Percentiles rank a stretch among this genome's conserved stretches.
Evolutionary conservation across 2,888 invertebrate species (phyloP).

Genomic region (Tachina grossa): DNA sequence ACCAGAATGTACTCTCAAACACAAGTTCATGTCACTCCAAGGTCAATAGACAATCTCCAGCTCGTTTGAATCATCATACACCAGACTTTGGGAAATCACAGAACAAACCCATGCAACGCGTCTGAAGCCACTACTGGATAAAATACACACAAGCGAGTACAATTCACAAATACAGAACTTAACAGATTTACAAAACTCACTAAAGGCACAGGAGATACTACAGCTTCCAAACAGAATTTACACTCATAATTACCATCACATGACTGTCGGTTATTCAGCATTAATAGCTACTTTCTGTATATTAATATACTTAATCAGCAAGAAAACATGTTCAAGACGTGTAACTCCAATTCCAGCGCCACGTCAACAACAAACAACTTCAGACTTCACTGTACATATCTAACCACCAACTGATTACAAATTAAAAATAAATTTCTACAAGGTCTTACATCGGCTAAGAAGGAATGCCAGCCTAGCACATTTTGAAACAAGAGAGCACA

Average conservation of each 20-base stretch:
- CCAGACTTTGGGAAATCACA: background rate
- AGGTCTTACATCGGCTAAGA: too few relatives aligned
- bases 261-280: background rate
- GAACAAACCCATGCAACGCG: background rate
- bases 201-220: too few relatives aligned
- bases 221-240: background rate
- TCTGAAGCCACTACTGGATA: constrained; percentile 6
- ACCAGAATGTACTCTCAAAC: constrained; percentile 9
- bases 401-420: too few relatives aligned
- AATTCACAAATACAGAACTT: background rate
- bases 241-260: constrained; percentile 11
- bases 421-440: too few relatives aligned
- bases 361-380: background rate
- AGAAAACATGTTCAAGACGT: background rate
- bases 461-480: too few relatives aligned
- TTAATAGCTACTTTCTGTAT: background rate
- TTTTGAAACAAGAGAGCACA: too few relatives aligned
- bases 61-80: background rate
- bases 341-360: constrained; percentile 1
- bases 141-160: constrained; percentile 1
- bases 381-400: background rate
- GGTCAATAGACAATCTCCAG: constrained; percentile 10
- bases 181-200: constrained; percentile 14
- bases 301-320: background rate
- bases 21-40: constrained; percentile 8